Evolutionary conservation across 2,113 vertebrate species (phyloP), one percentile per base, ranked within the genome.

Genomic region (Bombycilla garrulus): DNA sequence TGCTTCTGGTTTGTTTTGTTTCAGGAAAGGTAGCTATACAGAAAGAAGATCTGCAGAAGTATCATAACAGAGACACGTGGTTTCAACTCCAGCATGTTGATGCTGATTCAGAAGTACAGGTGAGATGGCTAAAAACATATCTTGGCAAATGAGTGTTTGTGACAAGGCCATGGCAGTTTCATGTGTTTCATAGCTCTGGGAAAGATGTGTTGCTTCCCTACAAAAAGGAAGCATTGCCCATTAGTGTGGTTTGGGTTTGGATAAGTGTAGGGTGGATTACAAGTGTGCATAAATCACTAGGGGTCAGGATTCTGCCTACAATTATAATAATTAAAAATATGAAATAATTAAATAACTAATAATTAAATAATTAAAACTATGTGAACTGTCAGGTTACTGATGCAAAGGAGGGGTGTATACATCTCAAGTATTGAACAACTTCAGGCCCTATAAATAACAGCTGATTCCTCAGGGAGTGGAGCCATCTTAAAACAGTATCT

Each of bases 31-130:
- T 99, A 67, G 99, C 99, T 14, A 99, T 99, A 91, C 98, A 99
- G 98, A 99, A 99, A 76, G 99, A 99, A 93, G 99, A 99, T 93
- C 95, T 99, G 92, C 99, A 99, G 97, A 99, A 99, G 94, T 99
- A 99, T 93, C 99, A 99, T 35, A 99, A 99, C 93, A 99, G 99
- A 98, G 99, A 99, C 98, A 99, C 99, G 44, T 99, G 99, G 99
- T 99, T 99, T 97, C 99, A 98, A 94, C 98, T 99, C 25, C 99
- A 99, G 86, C 99, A 99, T 11, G 99, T 99, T 94, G 99, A 99
- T 26, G 99, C 99, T 16, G 99, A 99, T 98, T 99, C 99, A 11
- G 99, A 99, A 95, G 99, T 99, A 88, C 99, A 99, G 99, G 99
- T 99, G 91, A 98, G 98, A 89, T 80, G 20, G 16, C 23, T 65